Evolutionary conservation across 2,797 vertebrate species (phyloP).

Genomic region (Tamandua tetradactyla): DNA sequence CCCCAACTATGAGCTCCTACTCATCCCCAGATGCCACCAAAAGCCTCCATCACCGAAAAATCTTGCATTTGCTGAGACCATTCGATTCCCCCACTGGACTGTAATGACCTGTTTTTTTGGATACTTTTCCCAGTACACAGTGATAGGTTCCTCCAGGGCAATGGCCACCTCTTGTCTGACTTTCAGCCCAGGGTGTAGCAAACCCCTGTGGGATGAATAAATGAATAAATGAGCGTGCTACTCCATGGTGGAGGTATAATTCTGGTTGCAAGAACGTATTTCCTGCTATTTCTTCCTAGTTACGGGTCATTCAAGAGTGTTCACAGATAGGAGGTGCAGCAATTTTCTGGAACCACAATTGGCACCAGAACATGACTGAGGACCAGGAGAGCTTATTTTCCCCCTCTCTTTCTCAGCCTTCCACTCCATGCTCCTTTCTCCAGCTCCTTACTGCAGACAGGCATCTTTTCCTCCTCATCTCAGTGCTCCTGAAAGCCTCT

Average conservation of each 20-base stretch:
- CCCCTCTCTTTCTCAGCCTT: background rate
- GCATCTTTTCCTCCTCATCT: background rate
- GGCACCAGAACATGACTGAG: background rate
- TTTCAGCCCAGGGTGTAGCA: background rate
- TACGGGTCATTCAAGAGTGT: background rate
- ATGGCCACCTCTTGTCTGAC: background rate
- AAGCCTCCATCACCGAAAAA: background rate
- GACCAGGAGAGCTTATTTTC: rapidly evolving
- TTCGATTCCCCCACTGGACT: background rate
- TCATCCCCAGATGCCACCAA: background rate
- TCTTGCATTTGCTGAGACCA: background rate
- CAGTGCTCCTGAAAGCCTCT: background rate
- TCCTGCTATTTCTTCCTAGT: background rate
- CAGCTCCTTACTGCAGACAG: rapidly evolving
- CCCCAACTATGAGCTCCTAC: background rate
- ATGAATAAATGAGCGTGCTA: background rate
- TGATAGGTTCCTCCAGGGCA: rapidly evolving
- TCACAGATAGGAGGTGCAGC: background rate
- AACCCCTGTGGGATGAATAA: background rate
- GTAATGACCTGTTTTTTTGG: too few species aligned
- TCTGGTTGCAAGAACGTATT: background rate
- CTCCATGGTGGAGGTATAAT: rapidly evolving
- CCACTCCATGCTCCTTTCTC: background rate
- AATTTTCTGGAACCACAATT: background rate
- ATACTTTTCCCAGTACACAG: background rate